Conservation (phyloP, 2,888 invertebrate genomes). For the Acanthosepion lycidas region DNA sequence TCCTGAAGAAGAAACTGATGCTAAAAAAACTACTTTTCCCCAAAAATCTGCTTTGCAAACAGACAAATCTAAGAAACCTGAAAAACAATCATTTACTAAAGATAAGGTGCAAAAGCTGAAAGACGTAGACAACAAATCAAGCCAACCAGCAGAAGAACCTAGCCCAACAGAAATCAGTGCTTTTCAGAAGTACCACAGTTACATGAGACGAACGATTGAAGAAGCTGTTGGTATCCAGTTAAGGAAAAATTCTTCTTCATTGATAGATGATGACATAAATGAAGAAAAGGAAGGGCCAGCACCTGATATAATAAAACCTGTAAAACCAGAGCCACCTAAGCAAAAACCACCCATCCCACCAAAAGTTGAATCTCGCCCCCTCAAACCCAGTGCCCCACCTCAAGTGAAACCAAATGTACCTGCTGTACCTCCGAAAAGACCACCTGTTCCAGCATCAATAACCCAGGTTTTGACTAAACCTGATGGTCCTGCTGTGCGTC, state of each 20-base stretch:
- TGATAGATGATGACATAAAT: neutral
- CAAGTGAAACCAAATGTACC: neutral
- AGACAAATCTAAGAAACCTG: neutral
- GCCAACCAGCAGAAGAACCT: neutral
- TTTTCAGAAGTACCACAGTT: slow-evolving; percentile 40
- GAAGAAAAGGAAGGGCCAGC: neutral
- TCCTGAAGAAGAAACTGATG: neutral
- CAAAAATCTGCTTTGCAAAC: too few relatives aligned
- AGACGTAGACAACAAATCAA: neutral
- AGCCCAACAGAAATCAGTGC: neutral
- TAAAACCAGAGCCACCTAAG: neutral
- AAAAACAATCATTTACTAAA: neutral
- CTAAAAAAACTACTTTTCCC: neutral
- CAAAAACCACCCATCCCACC: neutral
- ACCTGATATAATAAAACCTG: neutral
- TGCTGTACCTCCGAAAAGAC: slow-evolving; percentile 24
- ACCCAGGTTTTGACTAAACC: neutral
- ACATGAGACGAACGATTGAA: neutral
- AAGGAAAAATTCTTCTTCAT: neutral
- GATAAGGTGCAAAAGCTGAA: neutral
- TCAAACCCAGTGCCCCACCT: neutral
- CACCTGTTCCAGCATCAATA: neutral
- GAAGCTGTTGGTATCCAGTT: slow-evolving; percentile 37
- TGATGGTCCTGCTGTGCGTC: neutral
- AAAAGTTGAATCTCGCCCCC: neutral